phyloP scores from a whole-genome alignment of 2,888 invertebrate species.

The Arctia plantaginis region DNA sequence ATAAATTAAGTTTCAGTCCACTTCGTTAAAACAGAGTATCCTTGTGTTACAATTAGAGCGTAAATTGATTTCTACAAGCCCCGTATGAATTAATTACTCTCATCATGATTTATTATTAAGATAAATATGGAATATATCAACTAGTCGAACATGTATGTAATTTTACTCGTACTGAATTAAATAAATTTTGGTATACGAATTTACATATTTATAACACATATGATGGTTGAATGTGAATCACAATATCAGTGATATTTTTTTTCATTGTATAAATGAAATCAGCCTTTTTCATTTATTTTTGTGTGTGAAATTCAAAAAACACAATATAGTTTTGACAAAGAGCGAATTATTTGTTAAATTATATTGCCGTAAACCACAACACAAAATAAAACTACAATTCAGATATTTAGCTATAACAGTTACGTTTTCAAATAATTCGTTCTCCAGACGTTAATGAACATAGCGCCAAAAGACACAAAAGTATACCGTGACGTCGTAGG shows the following conservation, averaged over 20 bases:
- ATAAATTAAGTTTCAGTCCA: conserved; percentile 30
- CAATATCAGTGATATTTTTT: not conserved
- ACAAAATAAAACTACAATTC: not conserved
- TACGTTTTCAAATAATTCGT: not conserved
- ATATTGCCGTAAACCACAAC: not conserved
- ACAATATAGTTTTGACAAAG: not conserved
- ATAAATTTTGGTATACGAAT: not conserved
- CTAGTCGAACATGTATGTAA: conserved; percentile 16
- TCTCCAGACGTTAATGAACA: too few species aligned
- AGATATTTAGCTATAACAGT: not conserved
- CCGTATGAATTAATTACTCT: conserved; percentile 41
- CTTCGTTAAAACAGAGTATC: conserved; percentile 35
- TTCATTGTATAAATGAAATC: not conserved
- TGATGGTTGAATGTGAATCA: not conserved
- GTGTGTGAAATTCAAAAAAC: not conserved
- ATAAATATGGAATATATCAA: conserved; percentile 30
- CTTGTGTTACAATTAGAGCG: conserved; percentile 44
- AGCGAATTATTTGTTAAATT: not conserved
- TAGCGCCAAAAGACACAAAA: too few species aligned
- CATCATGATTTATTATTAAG: conserved; percentile 35
- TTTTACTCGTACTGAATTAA: conserved; percentile 16
- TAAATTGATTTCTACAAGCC: conserved; percentile 36
- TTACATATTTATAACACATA: not conserved
- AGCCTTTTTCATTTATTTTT: not conserved
- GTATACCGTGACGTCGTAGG: too few species aligned